Evolutionary conservation across 1,140 invertebrate genomes (phyloP).

Genomic region (Cydia splendana): DNA sequence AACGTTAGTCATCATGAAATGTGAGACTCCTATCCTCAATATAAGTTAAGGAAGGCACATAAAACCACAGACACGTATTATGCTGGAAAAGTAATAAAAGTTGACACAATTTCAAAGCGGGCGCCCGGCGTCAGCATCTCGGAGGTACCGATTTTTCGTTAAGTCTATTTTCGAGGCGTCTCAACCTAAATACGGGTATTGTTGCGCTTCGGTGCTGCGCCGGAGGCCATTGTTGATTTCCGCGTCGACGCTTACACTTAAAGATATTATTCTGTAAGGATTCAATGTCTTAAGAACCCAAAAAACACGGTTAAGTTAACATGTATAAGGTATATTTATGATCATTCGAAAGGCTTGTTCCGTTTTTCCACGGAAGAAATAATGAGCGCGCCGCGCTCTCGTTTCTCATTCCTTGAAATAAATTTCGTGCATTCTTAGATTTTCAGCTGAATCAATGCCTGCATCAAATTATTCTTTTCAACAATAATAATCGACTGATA

Average conservation of each 20-base stretch:
- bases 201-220: constrained; percentile 35
- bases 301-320: background rate
- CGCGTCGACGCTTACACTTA: constrained; percentile 45
- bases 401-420: too few species aligned
- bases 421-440: too few species aligned
- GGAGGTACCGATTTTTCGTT: constrained; percentile 47
- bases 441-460: too few species aligned
- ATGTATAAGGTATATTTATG: background rate
- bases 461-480: too few species aligned
- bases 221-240: constrained; percentile 39
- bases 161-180: constrained; percentile 52
- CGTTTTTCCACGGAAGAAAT: too few species aligned
- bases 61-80: constrained; percentile 22
- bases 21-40: background rate
- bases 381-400: too few species aligned
- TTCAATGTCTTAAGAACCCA: background rate
- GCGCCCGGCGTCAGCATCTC: background rate
- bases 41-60: constrained; percentile 16
- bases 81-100: constrained; percentile 48
- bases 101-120: constrained; percentile 59
- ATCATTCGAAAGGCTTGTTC: background rate
- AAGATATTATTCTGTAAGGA: constrained; percentile 46
- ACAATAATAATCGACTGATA: too few species aligned
- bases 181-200: constrained; percentile 52
- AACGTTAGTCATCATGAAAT: background rate